phyloP scores from a whole-genome alignment of 2,888 invertebrate species.

The Drosophila algonquin region DNA sequence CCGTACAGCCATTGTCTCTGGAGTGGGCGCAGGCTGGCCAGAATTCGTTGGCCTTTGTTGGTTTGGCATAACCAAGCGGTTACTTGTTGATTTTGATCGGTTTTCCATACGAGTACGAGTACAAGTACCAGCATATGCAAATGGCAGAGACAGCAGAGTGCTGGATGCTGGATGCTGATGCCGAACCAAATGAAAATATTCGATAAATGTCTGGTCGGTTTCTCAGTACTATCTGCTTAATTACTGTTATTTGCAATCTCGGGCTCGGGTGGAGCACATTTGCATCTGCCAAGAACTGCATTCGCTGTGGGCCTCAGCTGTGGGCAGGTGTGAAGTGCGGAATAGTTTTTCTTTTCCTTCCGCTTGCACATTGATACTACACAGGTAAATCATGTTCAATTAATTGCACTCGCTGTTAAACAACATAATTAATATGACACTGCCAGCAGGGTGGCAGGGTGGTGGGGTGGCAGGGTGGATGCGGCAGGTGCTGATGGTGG shows the following conservation, averaged over 20 bases:
- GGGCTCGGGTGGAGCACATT: slow-evolving; percentile 16
- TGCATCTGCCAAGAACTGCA: slow-evolving; percentile 19
- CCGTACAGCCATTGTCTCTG: slow-evolving; percentile 10
- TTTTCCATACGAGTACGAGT: slow-evolving; percentile 5
- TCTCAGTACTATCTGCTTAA: slow-evolving; percentile 39
- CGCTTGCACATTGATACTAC: slow-evolving; percentile 47
- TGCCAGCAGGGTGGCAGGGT: slow-evolving; percentile 1
- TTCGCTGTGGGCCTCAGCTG: not conserved
- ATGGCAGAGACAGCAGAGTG: slow-evolving; percentile 20
- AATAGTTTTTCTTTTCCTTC: slow-evolving; percentile 21
- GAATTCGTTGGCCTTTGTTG: slow-evolving; percentile 30
- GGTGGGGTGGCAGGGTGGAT: slow-evolving; percentile 1
- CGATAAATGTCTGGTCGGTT: slow-evolving; percentile 54
- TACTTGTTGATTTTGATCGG: slow-evolving; percentile 11
- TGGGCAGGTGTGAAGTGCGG: slow-evolving; percentile 45
- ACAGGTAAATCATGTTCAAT: slow-evolving; percentile 71
- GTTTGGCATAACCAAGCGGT: not conserved
- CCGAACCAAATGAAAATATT: slow-evolving; percentile 41
- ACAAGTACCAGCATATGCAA: slow-evolving; percentile 35
- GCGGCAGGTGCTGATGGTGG: slow-evolving; percentile 10
- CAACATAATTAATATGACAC: slow-evolving; percentile 71
- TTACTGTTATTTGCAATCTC: slow-evolving; percentile 51
- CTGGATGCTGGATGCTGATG: not conserved
- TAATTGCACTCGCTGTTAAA: slow-evolving; percentile 70
- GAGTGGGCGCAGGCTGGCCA: slow-evolving; percentile 35